These are phyloP conservation scores for Amiota mariae DNA, from an alignment of 2,888 invertebrate genomes.

Conservation along the genomic window DNA sequence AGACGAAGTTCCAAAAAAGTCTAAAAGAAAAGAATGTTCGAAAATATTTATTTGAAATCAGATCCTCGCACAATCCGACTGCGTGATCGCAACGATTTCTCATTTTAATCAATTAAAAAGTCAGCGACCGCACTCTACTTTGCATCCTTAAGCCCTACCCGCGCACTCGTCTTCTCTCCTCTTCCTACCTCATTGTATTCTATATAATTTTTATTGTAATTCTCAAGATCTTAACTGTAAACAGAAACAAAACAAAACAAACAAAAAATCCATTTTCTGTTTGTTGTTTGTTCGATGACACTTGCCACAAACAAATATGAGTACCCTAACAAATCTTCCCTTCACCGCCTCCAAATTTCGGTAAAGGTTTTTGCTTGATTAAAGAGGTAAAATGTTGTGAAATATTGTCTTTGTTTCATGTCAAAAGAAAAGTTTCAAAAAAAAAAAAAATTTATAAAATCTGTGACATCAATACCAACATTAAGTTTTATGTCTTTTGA, in stretches of 20 bases:
- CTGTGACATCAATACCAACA: conserved; percentile 65
- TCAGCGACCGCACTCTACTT: conserved; percentile 61
- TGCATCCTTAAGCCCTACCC: conserved; percentile 21
- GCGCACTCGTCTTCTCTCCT: conserved; percentile 16
- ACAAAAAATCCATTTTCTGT: neutral
- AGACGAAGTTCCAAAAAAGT: conserved; percentile 30
- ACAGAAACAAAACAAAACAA: conserved; percentile 34
- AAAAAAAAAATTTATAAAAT: conserved; percentile 44
- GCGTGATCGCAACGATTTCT: conserved; percentile 71
- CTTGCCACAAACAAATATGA: conserved; percentile 59
- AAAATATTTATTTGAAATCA: conserved; percentile 62
- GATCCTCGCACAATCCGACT: conserved; percentile 69
- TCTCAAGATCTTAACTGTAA: conserved; percentile 52
- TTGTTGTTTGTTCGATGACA: conserved; percentile 49
- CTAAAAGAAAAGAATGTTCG: conserved; percentile 13
- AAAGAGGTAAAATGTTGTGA: conserved; percentile 72
- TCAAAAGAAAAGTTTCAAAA: neutral
- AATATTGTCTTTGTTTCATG: conserved; percentile 56
- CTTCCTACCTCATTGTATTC: neutral
- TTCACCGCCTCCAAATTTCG: conserved; percentile 25
- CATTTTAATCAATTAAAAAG: conserved; percentile 73
- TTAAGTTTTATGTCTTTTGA: conserved; percentile 55
- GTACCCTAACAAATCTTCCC: conserved; percentile 37
- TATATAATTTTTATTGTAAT: conserved; percentile 36
- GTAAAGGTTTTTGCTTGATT: conserved; percentile 59